phyloP scores from a whole-genome alignment of 2,797 vertebrate species.

The Chaetodon trifasciatus region DNA sequence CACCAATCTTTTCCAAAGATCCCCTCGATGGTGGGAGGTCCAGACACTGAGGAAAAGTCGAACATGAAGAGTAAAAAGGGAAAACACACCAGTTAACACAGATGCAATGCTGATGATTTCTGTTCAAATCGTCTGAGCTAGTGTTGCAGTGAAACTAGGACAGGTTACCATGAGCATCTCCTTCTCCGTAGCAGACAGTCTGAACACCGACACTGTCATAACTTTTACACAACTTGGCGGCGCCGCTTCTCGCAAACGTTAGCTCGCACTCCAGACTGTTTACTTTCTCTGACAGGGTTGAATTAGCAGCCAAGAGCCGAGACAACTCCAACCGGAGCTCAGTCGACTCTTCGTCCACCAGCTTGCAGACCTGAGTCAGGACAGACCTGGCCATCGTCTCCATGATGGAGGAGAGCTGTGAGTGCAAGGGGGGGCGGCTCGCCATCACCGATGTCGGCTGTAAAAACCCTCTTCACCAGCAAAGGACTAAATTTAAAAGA shows the following conservation, averaged over 20 bases:
- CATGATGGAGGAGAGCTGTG: conserved; percentile 81
- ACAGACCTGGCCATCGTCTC: conserved; percentile 77
- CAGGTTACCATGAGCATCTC: conserved; percentile 44
- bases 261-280: conserved; percentile 74
- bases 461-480: neutral
- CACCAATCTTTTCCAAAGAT: conserved; percentile 89
- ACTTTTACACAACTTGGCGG: conserved; percentile 51
- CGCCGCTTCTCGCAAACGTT: conserved; percentile 46
- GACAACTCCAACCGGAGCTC: conserved; percentile 74
- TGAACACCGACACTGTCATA: conserved; percentile 74
- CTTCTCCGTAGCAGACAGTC: conserved; percentile 50
- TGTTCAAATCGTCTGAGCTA: neutral
- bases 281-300: conserved; percentile 72
- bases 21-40: conserved; percentile 80
- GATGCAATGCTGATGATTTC: neutral
- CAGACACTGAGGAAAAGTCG: conserved; percentile 42
- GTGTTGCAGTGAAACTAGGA: neutral
- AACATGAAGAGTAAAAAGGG: neutral
- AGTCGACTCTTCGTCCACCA: conserved; percentile 81
- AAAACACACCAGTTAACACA: conserved; percentile 8
- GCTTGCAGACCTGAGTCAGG: conserved; percentile 75
- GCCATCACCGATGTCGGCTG: conserved; percentile 44
- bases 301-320: conserved; percentile 71
- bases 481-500: neutral
- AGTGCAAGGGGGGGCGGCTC: conserved; percentile 66